Evolutionary conservation across 37 sponge, comb jelly and placozoan species (phyloP), one percentile per base, ranked within the genome.

Genomic region (Theonella swinhoei): DNA sequence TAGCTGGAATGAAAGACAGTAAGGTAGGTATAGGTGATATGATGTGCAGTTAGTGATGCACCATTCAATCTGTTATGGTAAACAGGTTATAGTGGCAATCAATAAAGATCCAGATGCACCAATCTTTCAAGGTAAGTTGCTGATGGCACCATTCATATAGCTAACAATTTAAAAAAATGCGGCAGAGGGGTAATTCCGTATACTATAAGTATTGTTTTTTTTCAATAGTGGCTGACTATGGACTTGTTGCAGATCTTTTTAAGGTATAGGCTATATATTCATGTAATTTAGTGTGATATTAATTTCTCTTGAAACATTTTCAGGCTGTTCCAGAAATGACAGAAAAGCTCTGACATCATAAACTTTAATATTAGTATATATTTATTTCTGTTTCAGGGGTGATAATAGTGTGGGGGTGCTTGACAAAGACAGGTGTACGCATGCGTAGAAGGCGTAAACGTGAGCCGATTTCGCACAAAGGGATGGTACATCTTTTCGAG

Each of bases 1-100:
- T 99, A 59, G 99, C 99, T 67, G 99, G 99, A 11, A 99, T 99
- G 99, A 99, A 99, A 76, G 99, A 99, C 87, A 99, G 99, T 77
- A 99, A 99, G 88, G 95, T 47, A 7, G 54, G 54, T 47, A 47
- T 47, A 17, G 54, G 14, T 32, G 72, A 33, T 70, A 33, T 37
- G 72, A 3, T 70, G 7, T 47, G 54, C 54, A 17, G 14, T 17
- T 14, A 47, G 14, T 47, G 11, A 47, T 47, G 7, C 7, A 7
- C 54, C 14, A 14, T 47, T 47, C 11, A 17, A 47, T 47, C 54
- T 64, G 28, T 33, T 69, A 24, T 43, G 38, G 2, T 75, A 23
- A 76, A 22, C 69, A 94, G 95, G 96, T 93, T 0, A 99, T 99
- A 37, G 99, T 99, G 8, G 97, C 97, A 42, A 95, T 99, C 77